Base-by-base conservation (phyloP, 2,888 invertebrate genomes). In the Neoascia interrupta region DNA sequence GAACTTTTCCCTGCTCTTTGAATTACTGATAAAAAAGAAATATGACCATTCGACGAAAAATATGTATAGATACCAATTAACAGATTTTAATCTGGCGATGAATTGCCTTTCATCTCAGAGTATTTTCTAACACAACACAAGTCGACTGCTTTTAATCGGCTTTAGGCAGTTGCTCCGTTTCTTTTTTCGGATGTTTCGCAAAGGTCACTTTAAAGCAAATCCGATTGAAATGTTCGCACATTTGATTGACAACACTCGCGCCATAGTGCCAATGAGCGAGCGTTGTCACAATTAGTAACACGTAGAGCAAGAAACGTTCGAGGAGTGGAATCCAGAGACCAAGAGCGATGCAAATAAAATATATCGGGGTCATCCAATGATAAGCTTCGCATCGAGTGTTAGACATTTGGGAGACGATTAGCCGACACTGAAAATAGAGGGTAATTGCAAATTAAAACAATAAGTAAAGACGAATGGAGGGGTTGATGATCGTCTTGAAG, bases 401-500 rank as follows among this genome's bases (percentile, higher is more conserved):
- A 84, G 97, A 96, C 99, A 99, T 99, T 90, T 99, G 99, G 0
- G 97, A 93, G 66, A 99, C 97, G 83, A 99, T 99, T 82, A 99
- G 91, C 1, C 97, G 97, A 87, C 97, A 98, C 98, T 98, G 91
- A 41, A 90, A 84, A 36, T 61, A 81, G 61, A 86, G 86, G 86
- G 36, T 51, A 45, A 53, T 31, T 18, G 36, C 1, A 60, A 60
- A 28, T 70, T 36, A 56, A 54, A 49, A 34, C 5, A 19, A 37
- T 43, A 39, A 16, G n/a, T 21, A 34, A 5, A 8, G 11, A 11
- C 11, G 16, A 16, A n/a, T 3, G 15, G n/a, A 26, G 39, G 5
- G 5, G 21, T 6, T 23, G 36, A n/a, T 37, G 15, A 13, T 19
- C 5, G 15, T 26, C 4, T 13, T 1, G 23, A 3, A 4, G 11